These are phyloP conservation scores for Parnassius smintheus DNA, from an alignment of 2,888 invertebrate genomes.

Conservation along the genomic window DNA sequence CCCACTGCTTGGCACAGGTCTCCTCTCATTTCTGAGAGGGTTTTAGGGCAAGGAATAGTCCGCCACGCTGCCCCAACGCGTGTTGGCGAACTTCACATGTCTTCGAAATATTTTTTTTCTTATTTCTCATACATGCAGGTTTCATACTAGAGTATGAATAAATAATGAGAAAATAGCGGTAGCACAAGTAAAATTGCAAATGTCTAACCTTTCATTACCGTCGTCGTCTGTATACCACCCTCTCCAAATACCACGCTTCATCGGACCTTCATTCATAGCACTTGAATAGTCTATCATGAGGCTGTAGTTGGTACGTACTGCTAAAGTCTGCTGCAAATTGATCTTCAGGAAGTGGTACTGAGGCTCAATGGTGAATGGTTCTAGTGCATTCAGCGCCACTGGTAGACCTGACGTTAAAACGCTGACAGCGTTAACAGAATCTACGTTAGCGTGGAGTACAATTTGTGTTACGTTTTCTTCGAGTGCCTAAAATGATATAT, in stretches of 20 bases:
- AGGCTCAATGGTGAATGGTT: conserved; percentile 45
- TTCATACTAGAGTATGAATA: no score
- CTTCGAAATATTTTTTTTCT: no score
- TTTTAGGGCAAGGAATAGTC: no score
- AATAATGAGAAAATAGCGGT: no score
- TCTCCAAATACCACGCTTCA: conserved; percentile 73
- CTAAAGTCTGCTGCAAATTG: conserved; percentile 49
- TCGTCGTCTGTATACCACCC: conserved; percentile 63
- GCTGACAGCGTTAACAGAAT: conserved; percentile 46
- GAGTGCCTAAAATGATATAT: conserved; percentile 45
- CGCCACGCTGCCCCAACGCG: no score
- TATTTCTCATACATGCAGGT: no score
- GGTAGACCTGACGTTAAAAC: conserved; percentile 37
- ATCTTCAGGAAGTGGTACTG: conserved; percentile 71
- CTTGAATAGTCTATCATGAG: conserved; percentile 70
- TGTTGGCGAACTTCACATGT: no score
- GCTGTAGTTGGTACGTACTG: conserved; percentile 53
- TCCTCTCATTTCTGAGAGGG: no score
- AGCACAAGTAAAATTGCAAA: no score
- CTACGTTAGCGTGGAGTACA: conserved; percentile 74
- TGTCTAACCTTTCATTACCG: conserved; percentile 54
- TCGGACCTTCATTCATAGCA: conserved; percentile 74
- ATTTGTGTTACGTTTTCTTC: conserved; percentile 58
- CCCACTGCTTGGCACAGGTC: no score
- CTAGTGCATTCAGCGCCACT: conserved; percentile 32